Base-by-base conservation (phyloP, 2,113 vertebrate genomes). In the Myrmecobius fasciatus region DNA sequence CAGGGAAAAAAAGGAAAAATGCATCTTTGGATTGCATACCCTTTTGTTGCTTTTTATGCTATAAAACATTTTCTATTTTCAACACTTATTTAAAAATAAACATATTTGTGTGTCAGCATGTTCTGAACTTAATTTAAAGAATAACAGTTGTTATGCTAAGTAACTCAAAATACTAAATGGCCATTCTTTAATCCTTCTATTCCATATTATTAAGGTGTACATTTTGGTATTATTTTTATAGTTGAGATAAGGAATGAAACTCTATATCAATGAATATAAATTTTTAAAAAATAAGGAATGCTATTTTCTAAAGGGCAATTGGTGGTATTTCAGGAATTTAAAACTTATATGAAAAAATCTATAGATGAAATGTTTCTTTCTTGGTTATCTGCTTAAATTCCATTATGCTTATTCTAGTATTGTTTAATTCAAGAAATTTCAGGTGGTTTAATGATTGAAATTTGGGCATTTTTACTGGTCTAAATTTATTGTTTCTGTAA, bases 201-300 rank as follows among this genome's bases (percentile, higher is more conserved):
- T 91, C 36, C 47, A 1, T 67, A 0, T 60, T 96, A 91, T 93
- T 20, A 90, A 92, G 48, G 91, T 94, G 95, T 48, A 10, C 52
- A 94, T 91, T 91, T 91, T 92, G 25, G 3, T 91, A 28, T 0
- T 47, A 91, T 94, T 92, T 95, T 95, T 92, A 67, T 67, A 46
- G 94, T 95, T 17, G 6, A 8, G 88, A 14, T 92, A 2, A 94
- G 53, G 49, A 83, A 89, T 10, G 49, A 26, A 20, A 0, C 5
- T 46, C 28, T 53, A 43, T 0, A 92, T 93, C 53, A 94, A 22
- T 90, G 60, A 94, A 75, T 91, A 48, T 36, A 92, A 43, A 43
- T 83, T 83, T 67, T 60, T 75, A 17, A 20, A 94, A 51, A 90
- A 67, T 14, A 36, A 91, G 6, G 8, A 83, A 94, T 83, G 43